phyloP scores from a whole-genome alignment of 1,140 invertebrate genomes.

The Rhyzopertha dominica region DNA sequence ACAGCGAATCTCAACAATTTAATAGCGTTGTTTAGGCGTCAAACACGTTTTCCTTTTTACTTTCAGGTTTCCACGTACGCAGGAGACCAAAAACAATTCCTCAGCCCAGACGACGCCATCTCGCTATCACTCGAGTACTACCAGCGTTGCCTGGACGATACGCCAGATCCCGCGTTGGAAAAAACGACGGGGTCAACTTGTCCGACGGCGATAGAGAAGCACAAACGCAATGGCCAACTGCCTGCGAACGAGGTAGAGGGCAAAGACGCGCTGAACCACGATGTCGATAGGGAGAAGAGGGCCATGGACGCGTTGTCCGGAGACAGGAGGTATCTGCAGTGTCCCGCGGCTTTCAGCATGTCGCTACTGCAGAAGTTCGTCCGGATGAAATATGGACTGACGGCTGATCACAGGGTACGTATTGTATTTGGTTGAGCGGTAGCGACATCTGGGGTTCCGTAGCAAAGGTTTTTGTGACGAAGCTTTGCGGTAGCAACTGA shows the following conservation, averaged over 20 bases:
- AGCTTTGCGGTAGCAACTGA: too few relatives aligned
- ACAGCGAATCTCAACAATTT: background rate
- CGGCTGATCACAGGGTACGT: slow-evolving; percentile 49
- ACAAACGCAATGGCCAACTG: slow-evolving; percentile 11
- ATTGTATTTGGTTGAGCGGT: slow-evolving; percentile 8
- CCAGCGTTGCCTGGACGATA: slow-evolving; percentile 38
- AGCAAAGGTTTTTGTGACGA: too few relatives aligned
- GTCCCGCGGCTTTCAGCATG: slow-evolving; percentile 66
- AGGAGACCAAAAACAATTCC: slow-evolving; percentile 27
- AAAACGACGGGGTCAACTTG: slow-evolving; percentile 13
- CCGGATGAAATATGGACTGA: slow-evolving; percentile 61
- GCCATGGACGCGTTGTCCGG: background rate
- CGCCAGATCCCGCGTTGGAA: slow-evolving; percentile 2
- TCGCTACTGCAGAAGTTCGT: slow-evolving; percentile 68
- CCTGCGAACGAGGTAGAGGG: background rate
- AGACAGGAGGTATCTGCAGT: slow-evolving; percentile 56
- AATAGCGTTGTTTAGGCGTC: background rate
- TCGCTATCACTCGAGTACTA: slow-evolving; percentile 76
- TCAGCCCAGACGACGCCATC: slow-evolving; percentile 80
- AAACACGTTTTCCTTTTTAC: background rate
- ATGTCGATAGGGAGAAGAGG: background rate
- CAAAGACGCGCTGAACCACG: background rate
- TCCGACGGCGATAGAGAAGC: slow-evolving; percentile 1
- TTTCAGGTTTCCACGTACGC: slow-evolving; percentile 11
- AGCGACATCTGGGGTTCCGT: too few relatives aligned